Conservation (phyloP, 2,797 vertebrate species). For the Phoxinus dragarum region DNA sequence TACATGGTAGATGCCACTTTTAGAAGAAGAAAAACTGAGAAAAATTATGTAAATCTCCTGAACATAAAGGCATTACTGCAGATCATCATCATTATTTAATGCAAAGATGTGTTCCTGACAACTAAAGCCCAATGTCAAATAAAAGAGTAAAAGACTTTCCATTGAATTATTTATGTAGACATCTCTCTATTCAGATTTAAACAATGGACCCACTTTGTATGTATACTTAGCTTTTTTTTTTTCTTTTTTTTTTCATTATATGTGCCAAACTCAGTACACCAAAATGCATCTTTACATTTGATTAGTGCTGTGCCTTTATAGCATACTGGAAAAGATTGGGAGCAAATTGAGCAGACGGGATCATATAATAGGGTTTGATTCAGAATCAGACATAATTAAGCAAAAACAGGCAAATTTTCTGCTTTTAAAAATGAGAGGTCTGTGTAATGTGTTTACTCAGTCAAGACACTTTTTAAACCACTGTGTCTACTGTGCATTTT, state of each 20-base stretch:
- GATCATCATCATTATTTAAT: not conserved
- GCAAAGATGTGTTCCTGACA: not conserved
- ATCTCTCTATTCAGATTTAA: not conserved
- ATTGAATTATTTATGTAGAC: not conserved
- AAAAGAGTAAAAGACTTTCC: not conserved
- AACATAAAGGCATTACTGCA: not conserved
- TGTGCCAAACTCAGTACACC: not conserved
- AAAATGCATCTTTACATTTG: not conserved
- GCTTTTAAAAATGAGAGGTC: not conserved
- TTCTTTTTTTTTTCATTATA: no score
- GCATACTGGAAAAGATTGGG: not conserved
- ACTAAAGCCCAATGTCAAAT: slow-evolving; percentile 10
- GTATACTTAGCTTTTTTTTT: not conserved
- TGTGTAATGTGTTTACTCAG: slow-evolving; percentile 6
- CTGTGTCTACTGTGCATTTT: slow-evolving; percentile 13
- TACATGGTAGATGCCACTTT: not conserved
- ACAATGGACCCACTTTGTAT: not conserved
- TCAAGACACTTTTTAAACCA: slow-evolving; percentile 17
- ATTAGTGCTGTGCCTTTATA: not conserved
- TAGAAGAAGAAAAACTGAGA: not conserved
- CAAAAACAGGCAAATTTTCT: not conserved
- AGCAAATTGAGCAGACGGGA: not conserved
- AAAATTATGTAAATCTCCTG: not conserved
- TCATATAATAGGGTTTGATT: slow-evolving; percentile 1
- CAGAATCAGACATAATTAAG: not conserved